Evolutionary conservation across 2,888 invertebrate genomes (phyloP), one percentile per base, ranked within the genome.

Genomic region (Diogma glabrata): DNA sequence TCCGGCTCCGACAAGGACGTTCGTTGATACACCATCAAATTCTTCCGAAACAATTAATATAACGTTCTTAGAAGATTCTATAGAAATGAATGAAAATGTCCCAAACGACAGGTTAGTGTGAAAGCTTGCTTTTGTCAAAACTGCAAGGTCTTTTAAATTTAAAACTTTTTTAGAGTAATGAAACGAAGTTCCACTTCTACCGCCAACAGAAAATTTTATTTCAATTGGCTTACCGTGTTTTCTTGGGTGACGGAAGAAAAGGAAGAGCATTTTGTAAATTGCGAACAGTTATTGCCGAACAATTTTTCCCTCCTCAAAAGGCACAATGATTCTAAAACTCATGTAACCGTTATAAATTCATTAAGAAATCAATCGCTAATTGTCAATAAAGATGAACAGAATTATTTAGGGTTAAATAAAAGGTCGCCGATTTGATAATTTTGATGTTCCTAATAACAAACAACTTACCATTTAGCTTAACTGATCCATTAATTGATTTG

Each of bases 361-460:
- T 48, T 48, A 7, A 33, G 33, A 33, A 19, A 48, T 22, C 33
- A 48, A 22, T 20, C 30, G 20, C 30, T n/a, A 4, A 47, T 47
- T 19, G 28, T 16, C 24, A 9, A 46, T 6, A 9, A 4, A 12
- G 38, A 38, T 17, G 38, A 3, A 19, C 19, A 38, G 19, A n/a
- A 23, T 28, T 10, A 38, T 12, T 24, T 16, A 26, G 14, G 10
- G 14, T 8, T 24, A 16, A n/a, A 12, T 9, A 45, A n/a, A 12
- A 38, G 16, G 12, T 33, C 16, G 33, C 8, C 33, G 33, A 33
- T 10, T 12, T 10, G n/a, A 50, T 19, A 50, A 50, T 50, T 7
- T 22, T 50, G 3, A 50, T 50, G 50, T 50, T 50, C 23, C 16
- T 50, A 19, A 28, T 47, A 12, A 24, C 17, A 28, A 47, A 47